These are phyloP conservation scores for Danio kyathit DNA, from an alignment of 2,797 vertebrate genomes.

Conservation along the genomic window DNA sequence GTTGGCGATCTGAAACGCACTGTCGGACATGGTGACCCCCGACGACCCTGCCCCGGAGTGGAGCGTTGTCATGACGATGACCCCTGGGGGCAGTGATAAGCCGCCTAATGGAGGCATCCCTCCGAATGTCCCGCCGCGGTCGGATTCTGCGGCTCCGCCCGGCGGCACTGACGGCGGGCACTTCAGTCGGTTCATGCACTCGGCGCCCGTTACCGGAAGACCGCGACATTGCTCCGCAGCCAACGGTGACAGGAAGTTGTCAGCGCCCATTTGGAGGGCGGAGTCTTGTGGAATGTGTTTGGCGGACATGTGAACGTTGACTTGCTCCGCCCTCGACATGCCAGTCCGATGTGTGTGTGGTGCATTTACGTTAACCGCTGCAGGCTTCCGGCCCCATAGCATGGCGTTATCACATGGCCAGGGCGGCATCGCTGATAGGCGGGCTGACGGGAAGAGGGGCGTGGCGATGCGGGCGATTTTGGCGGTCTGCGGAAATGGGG, in stretches of 20 bases:
- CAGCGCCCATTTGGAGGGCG: conserved; percentile 56
- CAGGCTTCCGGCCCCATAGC: conserved; percentile 76
- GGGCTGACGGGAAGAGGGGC: conserved; percentile 88
- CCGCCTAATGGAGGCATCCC: conserved; percentile 85
- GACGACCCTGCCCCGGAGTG: conserved; percentile 73
- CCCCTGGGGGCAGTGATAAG: conserved; percentile 90
- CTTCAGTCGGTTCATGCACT: conserved; percentile 88
- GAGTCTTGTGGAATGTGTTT: conserved; percentile 55
- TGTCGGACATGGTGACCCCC: conserved; percentile 77
- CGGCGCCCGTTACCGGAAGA: conserved; percentile 68
- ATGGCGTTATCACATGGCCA: conserved; percentile 90
- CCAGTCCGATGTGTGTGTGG: conserved; percentile 72
- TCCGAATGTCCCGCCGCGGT: conserved; percentile 87
- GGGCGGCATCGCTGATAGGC: conserved; percentile 85
- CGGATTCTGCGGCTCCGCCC: conserved; percentile 80
- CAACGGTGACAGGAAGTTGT: conserved; percentile 73
- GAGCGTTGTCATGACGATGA: conserved; percentile 91
- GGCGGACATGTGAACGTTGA: conserved; percentile 67
- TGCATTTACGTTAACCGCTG: conserved; percentile 59
- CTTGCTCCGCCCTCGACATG: conserved; percentile 77
- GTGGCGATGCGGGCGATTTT: conserved; percentile 87
- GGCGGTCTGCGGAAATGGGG: conserved; percentile 86
- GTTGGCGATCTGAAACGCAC: conserved; percentile 92
- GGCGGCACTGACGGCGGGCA: conserved; percentile 79
- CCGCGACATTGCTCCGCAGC: conserved; percentile 59